Evolutionary conservation across 1,140 invertebrate species (phyloP).

Genomic region (Copidosoma floridanum): DNA sequence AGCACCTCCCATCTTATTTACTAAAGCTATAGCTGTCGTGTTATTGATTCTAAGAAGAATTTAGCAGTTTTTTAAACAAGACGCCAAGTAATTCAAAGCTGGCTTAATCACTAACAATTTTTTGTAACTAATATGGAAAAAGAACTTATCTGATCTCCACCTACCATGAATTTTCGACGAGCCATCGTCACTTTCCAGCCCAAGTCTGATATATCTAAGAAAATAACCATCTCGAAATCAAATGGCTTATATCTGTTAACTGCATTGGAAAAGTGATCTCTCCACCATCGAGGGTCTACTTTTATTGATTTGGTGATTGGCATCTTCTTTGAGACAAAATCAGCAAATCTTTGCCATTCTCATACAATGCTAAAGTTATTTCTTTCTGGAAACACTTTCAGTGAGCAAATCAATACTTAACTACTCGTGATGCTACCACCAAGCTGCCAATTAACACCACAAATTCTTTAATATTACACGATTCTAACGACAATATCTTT

Average conservation of each 20-base stretch:
- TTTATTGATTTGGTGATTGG: slow-evolving; percentile 8
- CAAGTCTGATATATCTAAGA: slow-evolving; percentile 17
- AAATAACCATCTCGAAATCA: slow-evolving; percentile 9
- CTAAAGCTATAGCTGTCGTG: slow-evolving; percentile 31
- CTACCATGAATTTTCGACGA: slow-evolving; percentile 4
- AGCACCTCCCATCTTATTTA: slow-evolving; percentile 33
- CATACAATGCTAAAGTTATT: not conserved
- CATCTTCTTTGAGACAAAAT: slow-evolving; percentile 12
- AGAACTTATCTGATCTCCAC: slow-evolving; percentile 9
- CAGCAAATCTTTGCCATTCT: slow-evolving; percentile 15
- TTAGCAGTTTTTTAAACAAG: slow-evolving; percentile 17
- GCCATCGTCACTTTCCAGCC: slow-evolving; percentile 18
- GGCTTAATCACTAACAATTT: slow-evolving; percentile 20
- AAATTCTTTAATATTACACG: not conserved
- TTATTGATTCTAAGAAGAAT: slow-evolving; percentile 36
- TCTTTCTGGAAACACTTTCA: not conserved
- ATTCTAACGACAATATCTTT: too few species aligned
- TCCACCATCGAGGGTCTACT: slow-evolving; percentile 21
- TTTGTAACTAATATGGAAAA: slow-evolving; percentile 43
- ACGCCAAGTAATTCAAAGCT: slow-evolving; percentile 14
- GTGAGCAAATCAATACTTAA: not conserved
- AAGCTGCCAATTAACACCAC: not conserved
- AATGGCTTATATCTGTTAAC: slow-evolving; percentile 5
- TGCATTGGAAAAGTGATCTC: not conserved
- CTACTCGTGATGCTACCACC: not conserved